Percentiles rank a stretch among this genome's conserved stretches.
Evolutionary conservation across 2,113 vertebrate species (phyloP).

Genomic region (Pachypanchax playfairii): DNA sequence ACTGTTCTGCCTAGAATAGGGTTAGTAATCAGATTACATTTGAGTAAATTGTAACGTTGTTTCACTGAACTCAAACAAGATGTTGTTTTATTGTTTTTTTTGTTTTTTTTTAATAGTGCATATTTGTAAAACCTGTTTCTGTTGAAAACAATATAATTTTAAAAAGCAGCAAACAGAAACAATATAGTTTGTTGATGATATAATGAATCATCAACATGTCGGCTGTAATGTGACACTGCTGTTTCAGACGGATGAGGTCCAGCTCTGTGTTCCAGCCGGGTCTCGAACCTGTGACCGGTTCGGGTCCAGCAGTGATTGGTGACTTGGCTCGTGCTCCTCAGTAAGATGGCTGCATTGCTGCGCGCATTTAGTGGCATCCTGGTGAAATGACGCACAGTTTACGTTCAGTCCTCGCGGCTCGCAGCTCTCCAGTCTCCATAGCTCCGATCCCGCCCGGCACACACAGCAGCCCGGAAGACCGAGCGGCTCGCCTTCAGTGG

Average conservation of each 20-base stretch:
- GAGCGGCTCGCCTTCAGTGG: constrained; percentile 64
- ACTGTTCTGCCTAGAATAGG: background rate
- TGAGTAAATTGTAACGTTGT: background rate
- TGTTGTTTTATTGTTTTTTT: background rate
- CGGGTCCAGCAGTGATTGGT: constrained; percentile 43
- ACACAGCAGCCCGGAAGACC: constrained; percentile 64
- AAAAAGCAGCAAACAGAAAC: too few relatives aligned
- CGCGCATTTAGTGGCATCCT: constrained; percentile 69
- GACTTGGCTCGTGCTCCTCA: constrained; percentile 47
- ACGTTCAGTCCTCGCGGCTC: constrained; percentile 62
- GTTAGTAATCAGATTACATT: background rate
- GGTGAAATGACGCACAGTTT: constrained; percentile 75
- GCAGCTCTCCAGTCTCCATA: constrained; percentile 58
- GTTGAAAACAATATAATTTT: too few relatives aligned
- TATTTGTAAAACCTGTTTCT: too few relatives aligned
- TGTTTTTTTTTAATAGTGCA: background rate
- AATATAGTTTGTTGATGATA: too few relatives aligned
- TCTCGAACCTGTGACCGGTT: constrained; percentile 2
- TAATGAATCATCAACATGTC: too few relatives aligned
- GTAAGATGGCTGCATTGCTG: constrained; percentile 79
- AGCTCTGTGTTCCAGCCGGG: too few relatives aligned
- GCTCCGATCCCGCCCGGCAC: constrained; percentile 72
- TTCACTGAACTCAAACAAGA: background rate
- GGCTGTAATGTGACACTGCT: too few relatives aligned
- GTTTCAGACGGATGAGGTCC: too few relatives aligned